phyloP scores from a whole-genome alignment of 2,797 vertebrate genomes.

The Coendou prehensilis region DNA sequence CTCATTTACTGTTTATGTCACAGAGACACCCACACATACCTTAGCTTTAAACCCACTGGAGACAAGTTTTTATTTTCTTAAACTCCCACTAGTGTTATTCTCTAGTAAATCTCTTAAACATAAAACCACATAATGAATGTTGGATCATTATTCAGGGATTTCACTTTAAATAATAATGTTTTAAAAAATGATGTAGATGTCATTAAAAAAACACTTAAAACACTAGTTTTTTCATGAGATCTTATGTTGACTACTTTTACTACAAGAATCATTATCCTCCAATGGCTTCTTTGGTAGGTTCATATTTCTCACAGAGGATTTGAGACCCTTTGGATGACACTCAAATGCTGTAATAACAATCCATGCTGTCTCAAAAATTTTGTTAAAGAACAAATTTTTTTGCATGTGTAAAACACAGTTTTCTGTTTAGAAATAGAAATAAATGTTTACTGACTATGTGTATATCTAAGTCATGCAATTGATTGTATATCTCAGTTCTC shows the following conservation, averaged over 20 bases:
- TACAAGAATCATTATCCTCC: slow-evolving; percentile 24
- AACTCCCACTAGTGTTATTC: background rate
- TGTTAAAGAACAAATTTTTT: background rate
- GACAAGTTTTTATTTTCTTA: background rate
- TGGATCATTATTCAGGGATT: slow-evolving; percentile 25
- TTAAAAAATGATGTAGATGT: slow-evolving; percentile 54
- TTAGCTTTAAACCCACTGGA: background rate
- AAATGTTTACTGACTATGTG: background rate
- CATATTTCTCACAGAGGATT: background rate
- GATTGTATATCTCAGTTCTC: background rate
- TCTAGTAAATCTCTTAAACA: background rate
- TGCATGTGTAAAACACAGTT: background rate
- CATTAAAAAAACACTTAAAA: slow-evolving; percentile 6
- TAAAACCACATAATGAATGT: background rate
- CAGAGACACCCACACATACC: background rate
- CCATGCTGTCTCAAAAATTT: background rate
- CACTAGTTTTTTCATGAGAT: background rate
- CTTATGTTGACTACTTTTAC: background rate
- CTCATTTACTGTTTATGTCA: background rate
- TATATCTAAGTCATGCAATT: background rate
- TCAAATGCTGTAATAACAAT: background rate
- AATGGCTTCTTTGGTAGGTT: background rate
- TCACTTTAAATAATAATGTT: slow-evolving; percentile 36
- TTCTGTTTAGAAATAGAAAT: slow-evolving; percentile 53
- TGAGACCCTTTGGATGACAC: background rate